These are phyloP conservation scores for Alectoris magna DNA, from an alignment of 2,797 vertebrate genomes.

Conservation along the genomic window DNA sequence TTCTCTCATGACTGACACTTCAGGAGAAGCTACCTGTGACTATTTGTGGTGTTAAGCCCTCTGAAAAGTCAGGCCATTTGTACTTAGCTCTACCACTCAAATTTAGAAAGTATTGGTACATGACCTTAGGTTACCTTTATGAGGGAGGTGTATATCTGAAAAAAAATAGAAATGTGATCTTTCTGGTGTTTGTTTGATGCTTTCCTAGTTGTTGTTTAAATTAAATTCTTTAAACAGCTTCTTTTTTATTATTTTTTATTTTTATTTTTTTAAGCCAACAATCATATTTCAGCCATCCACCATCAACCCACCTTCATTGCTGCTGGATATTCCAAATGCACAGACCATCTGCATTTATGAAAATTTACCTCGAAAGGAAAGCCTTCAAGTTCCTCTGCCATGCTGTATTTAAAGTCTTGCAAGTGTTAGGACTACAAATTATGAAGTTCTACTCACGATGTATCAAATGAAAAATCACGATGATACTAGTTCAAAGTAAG, in stretches of 20 bases:
- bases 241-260: neutral
- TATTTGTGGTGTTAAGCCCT: neutral
- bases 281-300: neutral
- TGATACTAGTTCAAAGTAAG: neutral
- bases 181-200: neutral
- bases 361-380: neutral
- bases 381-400: neutral
- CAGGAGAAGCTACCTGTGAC: neutral
- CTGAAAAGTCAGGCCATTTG: neutral
- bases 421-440: neutral
- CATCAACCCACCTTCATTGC: neutral
- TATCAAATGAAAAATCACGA: neutral
- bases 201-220: neutral
- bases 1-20: neutral
- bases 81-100: neutral
- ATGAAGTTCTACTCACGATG: neutral
- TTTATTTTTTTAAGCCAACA: neutral
- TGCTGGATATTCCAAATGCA: neutral
- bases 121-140: neutral
- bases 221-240: fast-evolving
- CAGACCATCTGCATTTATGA: neutral
- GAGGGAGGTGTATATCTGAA: neutral
- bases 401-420: neutral
- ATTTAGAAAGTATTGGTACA: neutral
- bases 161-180: neutral